phyloP scores from a whole-genome alignment of 2,888 invertebrate species.

The Zootermopsis nevadensis region DNA sequence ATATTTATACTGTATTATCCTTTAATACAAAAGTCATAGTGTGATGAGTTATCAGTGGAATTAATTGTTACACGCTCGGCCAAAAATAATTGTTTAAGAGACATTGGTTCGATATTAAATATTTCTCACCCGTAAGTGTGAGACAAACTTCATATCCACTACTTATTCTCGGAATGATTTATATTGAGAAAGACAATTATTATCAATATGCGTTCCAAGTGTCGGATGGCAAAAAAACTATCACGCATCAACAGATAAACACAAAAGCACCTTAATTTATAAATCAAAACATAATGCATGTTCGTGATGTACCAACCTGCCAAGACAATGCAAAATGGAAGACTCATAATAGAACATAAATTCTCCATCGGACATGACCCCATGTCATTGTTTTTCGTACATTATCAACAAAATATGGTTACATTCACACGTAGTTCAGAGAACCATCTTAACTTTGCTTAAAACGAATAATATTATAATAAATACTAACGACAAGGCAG shows the following conservation, averaged over 20 bases:
- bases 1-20: too few relatives aligned
- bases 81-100: too few relatives aligned
- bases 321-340: constrained; percentile 22
- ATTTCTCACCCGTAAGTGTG: neutral
- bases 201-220: neutral
- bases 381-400: neutral
- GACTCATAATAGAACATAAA: neutral
- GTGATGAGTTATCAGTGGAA: too few relatives aligned
- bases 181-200: neutral
- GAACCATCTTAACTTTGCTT: neutral
- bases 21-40: too few relatives aligned
- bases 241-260: neutral
- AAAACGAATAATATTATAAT: neutral
- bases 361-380: neutral
- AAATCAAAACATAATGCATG: neutral
- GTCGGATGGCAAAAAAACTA: neutral
- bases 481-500: neutral
- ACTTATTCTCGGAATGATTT: neutral
- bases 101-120: too few relatives aligned
- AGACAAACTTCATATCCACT: neutral
- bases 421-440: neutral
- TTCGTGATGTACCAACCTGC: constrained; percentile 14
- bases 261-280: constrained; percentile 7
- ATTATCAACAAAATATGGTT: neutral
- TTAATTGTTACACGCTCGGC: too few relatives aligned